These are phyloP conservation scores for Aethes cnicana DNA, from an alignment of 2,888 invertebrate genomes.

Conservation along the genomic window DNA sequence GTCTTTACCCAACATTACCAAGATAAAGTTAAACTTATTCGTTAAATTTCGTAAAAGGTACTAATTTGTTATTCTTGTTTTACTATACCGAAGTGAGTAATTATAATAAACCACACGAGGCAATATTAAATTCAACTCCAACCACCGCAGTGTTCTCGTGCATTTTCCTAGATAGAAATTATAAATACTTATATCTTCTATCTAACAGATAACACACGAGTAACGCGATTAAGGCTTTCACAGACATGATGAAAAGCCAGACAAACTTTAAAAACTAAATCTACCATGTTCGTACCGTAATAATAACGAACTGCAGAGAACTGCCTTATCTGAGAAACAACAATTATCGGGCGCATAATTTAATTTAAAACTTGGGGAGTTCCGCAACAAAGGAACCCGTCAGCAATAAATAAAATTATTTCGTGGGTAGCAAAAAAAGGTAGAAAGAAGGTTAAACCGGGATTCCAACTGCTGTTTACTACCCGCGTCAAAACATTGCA, in stretches of 20 bases:
- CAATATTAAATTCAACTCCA: not conserved
- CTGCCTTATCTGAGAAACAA: conserved; percentile 37
- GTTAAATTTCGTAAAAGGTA: too few species aligned
- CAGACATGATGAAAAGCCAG: conserved; percentile 10
- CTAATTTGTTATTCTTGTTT: too few species aligned
- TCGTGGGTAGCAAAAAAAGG: too few species aligned
- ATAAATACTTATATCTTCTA: too few species aligned
- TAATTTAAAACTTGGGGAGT: conserved; percentile 67
- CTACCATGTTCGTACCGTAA: not conserved
- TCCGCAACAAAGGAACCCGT: conserved; percentile 52
- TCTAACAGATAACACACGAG: conserved; percentile 2
- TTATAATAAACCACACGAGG: not conserved
- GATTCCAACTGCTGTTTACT: conserved; percentile 29
- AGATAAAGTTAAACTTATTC: too few species aligned
- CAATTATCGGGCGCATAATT: conserved; percentile 71
- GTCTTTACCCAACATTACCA: not conserved
- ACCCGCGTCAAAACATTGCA: conserved; percentile 33
- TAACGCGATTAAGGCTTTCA: conserved; percentile 1
- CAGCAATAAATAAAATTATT: conserved; percentile 74
- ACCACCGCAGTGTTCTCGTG: not conserved
- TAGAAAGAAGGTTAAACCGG: conserved; percentile 38
- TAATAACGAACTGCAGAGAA: conserved; percentile 6
- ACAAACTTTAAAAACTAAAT: not conserved
- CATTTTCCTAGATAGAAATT: not conserved
- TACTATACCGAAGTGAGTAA: too few species aligned